Conservation (phyloP, 2,888 invertebrate genomes). For the Entomobrya multifasciata region DNA sequence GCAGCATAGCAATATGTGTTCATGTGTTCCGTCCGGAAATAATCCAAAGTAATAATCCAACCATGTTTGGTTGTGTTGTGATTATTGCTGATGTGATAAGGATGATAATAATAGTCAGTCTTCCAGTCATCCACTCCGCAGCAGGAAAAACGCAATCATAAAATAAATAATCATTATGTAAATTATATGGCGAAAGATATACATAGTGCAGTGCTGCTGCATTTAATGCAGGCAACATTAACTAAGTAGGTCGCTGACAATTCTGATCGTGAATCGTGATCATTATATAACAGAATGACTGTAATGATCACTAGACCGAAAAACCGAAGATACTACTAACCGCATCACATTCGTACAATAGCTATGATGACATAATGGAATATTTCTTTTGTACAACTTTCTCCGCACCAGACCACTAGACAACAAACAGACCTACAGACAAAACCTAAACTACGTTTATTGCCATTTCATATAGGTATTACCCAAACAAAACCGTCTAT, state of each 20-base stretch:
- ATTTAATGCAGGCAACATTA: constrained; percentile 23
- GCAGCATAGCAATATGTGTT: background rate
- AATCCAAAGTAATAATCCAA: background rate
- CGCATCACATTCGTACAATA: background rate
- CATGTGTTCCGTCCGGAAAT: background rate
- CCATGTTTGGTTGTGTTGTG: background rate
- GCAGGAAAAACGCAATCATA: background rate
- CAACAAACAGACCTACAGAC: too few species aligned
- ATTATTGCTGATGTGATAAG: background rate
- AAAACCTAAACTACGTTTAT: too few species aligned
- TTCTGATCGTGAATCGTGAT: too few species aligned
- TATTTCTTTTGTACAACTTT: background rate
- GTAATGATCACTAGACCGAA: constrained; percentile 32
- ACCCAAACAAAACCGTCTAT: too few species aligned
- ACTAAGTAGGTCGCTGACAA: constrained; percentile 19
- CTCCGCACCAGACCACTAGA: too few species aligned
- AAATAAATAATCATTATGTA: background rate
- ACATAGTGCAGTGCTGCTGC: background rate
- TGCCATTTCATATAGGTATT: too few species aligned
- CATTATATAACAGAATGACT: background rate
- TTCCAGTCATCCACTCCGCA: too few species aligned
- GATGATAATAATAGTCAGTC: background rate
- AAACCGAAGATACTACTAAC: constrained; percentile 19
- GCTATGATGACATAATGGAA: too few species aligned
- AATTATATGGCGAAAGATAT: constrained; percentile 13